phyloP scores from a whole-genome alignment of 2,113 vertebrate species.

The Bos javanicus region DNA sequence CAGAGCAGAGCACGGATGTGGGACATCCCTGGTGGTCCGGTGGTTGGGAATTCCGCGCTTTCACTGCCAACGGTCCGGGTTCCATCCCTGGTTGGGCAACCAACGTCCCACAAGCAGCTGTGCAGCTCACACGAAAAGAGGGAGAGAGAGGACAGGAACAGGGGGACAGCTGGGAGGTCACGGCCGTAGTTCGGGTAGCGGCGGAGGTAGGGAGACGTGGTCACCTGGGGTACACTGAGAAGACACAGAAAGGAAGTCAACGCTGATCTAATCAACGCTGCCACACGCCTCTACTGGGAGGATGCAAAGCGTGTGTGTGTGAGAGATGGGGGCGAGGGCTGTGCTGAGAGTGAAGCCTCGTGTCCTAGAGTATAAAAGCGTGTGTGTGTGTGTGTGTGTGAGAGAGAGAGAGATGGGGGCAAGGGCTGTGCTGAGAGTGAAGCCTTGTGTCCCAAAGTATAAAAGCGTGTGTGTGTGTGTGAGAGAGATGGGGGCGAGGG shows the following conservation, averaged over 20 bases:
- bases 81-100: background rate
- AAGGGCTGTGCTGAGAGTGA: background rate
- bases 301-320: background rate
- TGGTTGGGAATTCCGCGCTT: background rate
- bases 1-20: background rate
- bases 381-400: too few relatives aligned
- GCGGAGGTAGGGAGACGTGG: background rate
- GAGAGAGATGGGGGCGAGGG: too few relatives aligned
- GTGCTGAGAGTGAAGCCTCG: background rate
- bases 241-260: background rate
- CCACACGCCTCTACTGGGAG: background rate
- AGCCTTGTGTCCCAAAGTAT: background rate
- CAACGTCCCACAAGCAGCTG: background rate
- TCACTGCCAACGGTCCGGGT: background rate
- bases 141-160: background rate
- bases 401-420: too few relatives aligned
- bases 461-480: background rate
- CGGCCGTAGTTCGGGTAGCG: rapidly evolving
- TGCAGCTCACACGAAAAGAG: background rate
- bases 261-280: background rate
- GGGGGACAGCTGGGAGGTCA: background rate
- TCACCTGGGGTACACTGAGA: background rate
- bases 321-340: too few relatives aligned
- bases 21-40: background rate
- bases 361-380: background rate